Conservation (phyloP, 2,888 invertebrate genomes). For the Lycia hirtaria region DNA sequence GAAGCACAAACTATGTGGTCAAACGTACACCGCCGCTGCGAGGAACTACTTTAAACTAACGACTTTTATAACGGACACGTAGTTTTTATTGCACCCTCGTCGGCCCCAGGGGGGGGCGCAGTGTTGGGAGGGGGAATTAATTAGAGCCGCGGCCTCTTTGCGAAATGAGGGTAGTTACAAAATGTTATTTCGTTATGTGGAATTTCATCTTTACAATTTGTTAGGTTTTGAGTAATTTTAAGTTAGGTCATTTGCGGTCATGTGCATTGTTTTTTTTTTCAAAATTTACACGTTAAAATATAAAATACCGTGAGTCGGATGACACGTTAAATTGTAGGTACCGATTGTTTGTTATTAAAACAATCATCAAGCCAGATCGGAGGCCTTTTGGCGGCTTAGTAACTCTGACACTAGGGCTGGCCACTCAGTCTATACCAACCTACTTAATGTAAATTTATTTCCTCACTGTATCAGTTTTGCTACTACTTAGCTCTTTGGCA, state of each 20-base stretch:
- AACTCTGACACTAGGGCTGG: too few species aligned
- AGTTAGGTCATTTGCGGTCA: neutral
- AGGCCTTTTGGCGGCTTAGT: too few species aligned
- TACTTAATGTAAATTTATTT: too few species aligned
- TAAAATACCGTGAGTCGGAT: too few species aligned
- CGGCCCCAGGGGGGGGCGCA: neutral
- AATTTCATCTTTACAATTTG: constrained; percentile 5
- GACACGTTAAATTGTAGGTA: too few species aligned
- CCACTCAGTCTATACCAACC: too few species aligned
- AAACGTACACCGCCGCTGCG: neutral
- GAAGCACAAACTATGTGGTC: neutral
- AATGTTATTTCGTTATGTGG: constrained; percentile 18
- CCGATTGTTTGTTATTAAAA: too few species aligned
- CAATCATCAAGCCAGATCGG: too few species aligned
- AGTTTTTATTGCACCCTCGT: constrained; percentile 23
- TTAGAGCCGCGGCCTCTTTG: constrained; percentile 23
- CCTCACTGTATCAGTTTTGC: too few species aligned
- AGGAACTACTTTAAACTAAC: constrained; percentile 22
- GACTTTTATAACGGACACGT: constrained; percentile 25
- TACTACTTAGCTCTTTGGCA: too few species aligned
- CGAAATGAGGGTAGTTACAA: constrained; percentile 25
- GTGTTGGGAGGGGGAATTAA: constrained; percentile 14
- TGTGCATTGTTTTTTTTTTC: too few species aligned
- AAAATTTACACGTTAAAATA: too few species aligned
- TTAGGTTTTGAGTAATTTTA: neutral